Evolutionary conservation across 2,113 vertebrate genomes (phyloP).

Genomic region (Glareola pratincola): DNA sequence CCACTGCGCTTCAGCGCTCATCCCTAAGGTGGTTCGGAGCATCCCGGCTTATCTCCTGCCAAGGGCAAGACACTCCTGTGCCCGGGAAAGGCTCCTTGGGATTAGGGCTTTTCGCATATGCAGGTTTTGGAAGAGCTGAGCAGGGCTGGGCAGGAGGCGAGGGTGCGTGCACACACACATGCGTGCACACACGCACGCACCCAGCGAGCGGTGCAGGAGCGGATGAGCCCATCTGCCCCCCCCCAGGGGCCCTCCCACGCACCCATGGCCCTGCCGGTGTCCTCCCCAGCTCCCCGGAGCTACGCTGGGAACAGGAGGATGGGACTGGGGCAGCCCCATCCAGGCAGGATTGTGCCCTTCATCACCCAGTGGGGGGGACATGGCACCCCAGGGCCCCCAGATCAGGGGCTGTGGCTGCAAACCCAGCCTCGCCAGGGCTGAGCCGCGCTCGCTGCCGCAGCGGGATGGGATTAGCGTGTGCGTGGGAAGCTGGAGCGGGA

Average conservation of each 20-base stretch:
- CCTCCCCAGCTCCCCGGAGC: background rate
- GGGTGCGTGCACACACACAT: background rate
- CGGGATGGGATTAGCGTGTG: background rate
- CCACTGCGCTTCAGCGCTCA: accelerated
- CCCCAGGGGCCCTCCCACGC: background rate
- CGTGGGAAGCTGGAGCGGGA: background rate
- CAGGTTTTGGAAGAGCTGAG: background rate
- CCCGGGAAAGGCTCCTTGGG: accelerated
- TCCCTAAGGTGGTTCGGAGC: background rate
- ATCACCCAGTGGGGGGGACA: background rate
- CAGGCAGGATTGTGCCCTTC: background rate
- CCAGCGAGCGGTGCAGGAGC: background rate
- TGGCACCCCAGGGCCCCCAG: background rate
- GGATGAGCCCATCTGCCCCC: background rate
- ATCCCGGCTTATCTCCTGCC: background rate
- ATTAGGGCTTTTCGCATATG: background rate
- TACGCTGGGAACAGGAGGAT: accelerated
- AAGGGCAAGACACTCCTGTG: background rate
- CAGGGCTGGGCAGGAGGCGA: background rate
- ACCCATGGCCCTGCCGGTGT: background rate
- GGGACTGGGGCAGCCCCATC: background rate
- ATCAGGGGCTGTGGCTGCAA: background rate
- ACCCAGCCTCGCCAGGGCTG: background rate
- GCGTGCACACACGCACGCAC: too few relatives aligned
- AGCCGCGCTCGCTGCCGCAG: background rate